Conservation (phyloP, 2,113 vertebrate species). For the Tragulus kanchil region DNA sequence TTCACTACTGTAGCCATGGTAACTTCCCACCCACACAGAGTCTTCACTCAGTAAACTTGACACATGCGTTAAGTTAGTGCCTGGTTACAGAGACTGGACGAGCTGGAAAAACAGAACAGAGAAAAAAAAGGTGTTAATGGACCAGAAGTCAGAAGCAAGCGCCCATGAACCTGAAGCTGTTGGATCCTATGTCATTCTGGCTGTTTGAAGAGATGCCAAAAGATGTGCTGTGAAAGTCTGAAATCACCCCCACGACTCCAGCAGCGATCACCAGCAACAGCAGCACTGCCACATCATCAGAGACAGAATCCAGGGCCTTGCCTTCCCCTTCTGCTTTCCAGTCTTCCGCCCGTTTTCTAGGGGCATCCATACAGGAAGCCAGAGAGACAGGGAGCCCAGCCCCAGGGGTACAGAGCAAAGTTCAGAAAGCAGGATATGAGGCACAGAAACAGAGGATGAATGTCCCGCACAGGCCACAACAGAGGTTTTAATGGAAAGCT, state of each 20-base stretch:
- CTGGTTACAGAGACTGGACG: background rate
- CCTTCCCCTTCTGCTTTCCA: background rate
- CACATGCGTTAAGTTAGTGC: too few relatives aligned
- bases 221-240: background rate
- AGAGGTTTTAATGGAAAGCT: background rate
- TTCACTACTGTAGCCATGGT: background rate
- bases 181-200: too few relatives aligned
- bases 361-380: background rate
- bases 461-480: background rate
- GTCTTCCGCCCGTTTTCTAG: background rate
- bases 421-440: background rate
- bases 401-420: background rate
- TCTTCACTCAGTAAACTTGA: background rate
- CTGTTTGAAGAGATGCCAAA: background rate
- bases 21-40: background rate
- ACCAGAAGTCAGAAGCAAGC: background rate
- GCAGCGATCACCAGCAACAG: background rate
- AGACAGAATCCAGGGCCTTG: background rate
- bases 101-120: background rate
- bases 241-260: background rate
- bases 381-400: background rate
- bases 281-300: background rate
- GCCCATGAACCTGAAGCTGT: background rate
- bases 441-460: background rate
- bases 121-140: background rate